phyloP scores from a whole-genome alignment of 2,888 invertebrate species.

The Leptopterna dolabrata region DNA sequence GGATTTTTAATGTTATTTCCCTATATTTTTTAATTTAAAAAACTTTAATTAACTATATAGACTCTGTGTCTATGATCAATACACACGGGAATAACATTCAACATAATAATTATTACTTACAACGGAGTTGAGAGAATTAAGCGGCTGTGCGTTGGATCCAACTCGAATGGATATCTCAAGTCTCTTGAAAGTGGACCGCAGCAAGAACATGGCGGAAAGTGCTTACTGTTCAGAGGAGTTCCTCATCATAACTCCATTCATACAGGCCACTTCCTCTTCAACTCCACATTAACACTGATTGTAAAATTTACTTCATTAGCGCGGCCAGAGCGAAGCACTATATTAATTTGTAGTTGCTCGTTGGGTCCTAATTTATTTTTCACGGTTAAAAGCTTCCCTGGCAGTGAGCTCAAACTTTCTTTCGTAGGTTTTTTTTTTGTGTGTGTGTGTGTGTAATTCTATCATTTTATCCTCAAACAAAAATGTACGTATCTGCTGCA shows the following conservation, averaged over 20 bases:
- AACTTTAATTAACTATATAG: too few species aligned
- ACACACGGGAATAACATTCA: too few species aligned
- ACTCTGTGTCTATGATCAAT: too few species aligned
- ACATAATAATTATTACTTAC: too few species aligned
- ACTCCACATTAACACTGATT: neutral
- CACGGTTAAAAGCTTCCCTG: neutral
- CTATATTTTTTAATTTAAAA: too few species aligned
- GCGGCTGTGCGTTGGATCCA: neutral
- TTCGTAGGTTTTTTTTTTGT: too few species aligned
- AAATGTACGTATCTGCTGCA: too few species aligned
- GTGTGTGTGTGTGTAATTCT: neutral
- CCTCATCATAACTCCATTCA: neutral
- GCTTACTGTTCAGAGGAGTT: neutral
- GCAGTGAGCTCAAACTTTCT: neutral
- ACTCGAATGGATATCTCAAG: neutral
- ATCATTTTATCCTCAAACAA: too few species aligned
- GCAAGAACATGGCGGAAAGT: neutral
- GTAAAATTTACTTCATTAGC: neutral
- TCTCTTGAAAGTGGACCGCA: neutral
- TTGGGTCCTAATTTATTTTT: neutral
- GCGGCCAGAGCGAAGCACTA: neutral
- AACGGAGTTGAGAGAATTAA: neutral
- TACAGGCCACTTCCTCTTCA: neutral
- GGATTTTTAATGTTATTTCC: too few species aligned
- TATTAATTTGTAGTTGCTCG: neutral